These are phyloP conservation scores for Drosophila meridiana DNA, from an alignment of 2,888 invertebrate species.

Conservation along the genomic window DNA sequence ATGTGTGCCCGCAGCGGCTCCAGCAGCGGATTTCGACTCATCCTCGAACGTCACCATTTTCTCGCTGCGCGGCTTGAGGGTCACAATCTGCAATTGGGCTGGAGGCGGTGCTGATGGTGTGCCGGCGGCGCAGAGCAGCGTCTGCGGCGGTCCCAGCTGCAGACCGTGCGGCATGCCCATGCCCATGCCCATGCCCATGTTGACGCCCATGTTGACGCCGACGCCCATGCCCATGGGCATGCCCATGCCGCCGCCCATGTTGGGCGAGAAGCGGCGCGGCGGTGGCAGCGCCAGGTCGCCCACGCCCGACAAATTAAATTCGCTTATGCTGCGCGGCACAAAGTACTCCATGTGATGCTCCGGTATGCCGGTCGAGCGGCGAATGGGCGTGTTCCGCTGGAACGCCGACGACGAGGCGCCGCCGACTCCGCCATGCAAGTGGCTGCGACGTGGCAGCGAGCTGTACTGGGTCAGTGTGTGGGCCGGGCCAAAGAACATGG, in stretches of 20 bases:
- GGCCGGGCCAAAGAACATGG: constrained; percentile 85
- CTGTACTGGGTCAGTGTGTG: constrained; percentile 86
- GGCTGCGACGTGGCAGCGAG: constrained; percentile 86
- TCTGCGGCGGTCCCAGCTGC: constrained; percentile 82
- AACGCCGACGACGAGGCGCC: constrained; percentile 84
- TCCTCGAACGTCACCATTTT: constrained; percentile 94
- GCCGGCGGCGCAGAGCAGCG: constrained; percentile 71
- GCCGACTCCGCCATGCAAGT: constrained; percentile 42
- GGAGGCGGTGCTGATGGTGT: constrained; percentile 79
- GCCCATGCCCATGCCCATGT: constrained; percentile 60
- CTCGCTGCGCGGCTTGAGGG: constrained; percentile 87
- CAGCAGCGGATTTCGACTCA: constrained; percentile 85
- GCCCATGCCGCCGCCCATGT: constrained; percentile 46
- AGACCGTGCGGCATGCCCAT: constrained; percentile 79
- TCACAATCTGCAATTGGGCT: constrained; percentile 82
- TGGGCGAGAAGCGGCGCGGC: constrained; percentile 85
- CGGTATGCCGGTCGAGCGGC: constrained; percentile 87
- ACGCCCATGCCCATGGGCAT: constrained; percentile 64
- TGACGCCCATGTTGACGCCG: constrained; percentile 78
- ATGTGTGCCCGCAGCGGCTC: constrained; percentile 62
- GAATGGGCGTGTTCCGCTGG: constrained; percentile 88
- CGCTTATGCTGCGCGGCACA: constrained; percentile 93
- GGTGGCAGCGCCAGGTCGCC: constrained; percentile 86
- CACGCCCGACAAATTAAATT: constrained; percentile 91
- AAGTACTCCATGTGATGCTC: constrained; percentile 92